These are phyloP conservation scores for Orius laevigatus DNA, from an alignment of 1,140 invertebrate genomes.

Conservation along the genomic window DNA sequence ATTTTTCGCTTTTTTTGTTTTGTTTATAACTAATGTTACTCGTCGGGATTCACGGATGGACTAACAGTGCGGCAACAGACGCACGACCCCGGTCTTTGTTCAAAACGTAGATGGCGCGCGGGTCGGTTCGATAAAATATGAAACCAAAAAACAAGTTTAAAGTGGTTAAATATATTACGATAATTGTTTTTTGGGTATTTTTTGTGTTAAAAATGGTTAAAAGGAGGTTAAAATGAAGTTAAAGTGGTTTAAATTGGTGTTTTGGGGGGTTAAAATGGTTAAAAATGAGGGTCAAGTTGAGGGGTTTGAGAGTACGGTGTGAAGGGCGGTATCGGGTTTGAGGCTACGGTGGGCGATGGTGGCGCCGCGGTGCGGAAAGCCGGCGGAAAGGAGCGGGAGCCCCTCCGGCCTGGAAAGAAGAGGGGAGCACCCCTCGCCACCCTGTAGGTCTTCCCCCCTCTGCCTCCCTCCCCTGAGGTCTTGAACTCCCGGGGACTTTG, in stretches of 20 bases:
- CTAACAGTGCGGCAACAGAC: constrained; percentile 21
- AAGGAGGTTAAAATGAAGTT: background rate
- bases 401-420: background rate
- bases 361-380: constrained; percentile 15
- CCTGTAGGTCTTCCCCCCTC: background rate
- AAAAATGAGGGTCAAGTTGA: constrained; percentile 22
- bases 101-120: constrained; percentile 69
- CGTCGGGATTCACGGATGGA: constrained; percentile 33
- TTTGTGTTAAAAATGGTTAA: constrained; percentile 2
- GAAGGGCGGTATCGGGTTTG: constrained; percentile 25
- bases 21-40: constrained; percentile 29
- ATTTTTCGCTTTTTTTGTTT: too few species aligned
- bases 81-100: constrained; percentile 38
- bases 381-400: background rate
- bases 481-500: background rate
- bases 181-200: background rate
- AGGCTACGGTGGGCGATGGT: constrained; percentile 23
- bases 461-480: background rate
- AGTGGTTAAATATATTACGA: too few species aligned
- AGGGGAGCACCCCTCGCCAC: background rate
- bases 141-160: background rate
- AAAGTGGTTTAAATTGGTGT: background rate
- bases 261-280: background rate
- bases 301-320: constrained; percentile 38
- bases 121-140: constrained; percentile 36